These are phyloP conservation scores for Apomyelois bistriatella DNA, from an alignment of 2,888 invertebrate species.

Conservation along the genomic window DNA sequence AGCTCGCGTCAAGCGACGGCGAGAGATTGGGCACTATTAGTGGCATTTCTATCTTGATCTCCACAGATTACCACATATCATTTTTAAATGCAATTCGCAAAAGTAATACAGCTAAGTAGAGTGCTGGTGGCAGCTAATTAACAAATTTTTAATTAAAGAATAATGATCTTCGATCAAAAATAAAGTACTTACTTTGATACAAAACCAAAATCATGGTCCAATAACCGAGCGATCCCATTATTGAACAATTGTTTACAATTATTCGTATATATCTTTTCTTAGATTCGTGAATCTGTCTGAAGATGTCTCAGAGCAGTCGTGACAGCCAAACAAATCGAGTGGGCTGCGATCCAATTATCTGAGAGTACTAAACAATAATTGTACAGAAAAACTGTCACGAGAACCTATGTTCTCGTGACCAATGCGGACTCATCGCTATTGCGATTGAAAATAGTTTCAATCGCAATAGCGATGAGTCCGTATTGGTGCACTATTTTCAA, in stretches of 20 bases:
- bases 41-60: too few species aligned
- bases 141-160: not conserved
- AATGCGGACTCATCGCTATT: too few species aligned
- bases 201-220: slow-evolving; percentile 53
- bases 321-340: slow-evolving; percentile 49
- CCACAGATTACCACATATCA: too few species aligned
- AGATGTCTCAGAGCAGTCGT: slow-evolving; percentile 31
- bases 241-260: slow-evolving; percentile 24
- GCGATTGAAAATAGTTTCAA: too few species aligned
- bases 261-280: too few species aligned
- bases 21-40: too few species aligned
- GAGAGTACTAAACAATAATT: not conserved
- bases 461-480: too few species aligned
- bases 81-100: not conserved
- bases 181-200: slow-evolving; percentile 59
- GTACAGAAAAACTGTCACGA: not conserved
- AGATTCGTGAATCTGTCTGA: slow-evolving; percentile 23
- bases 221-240: slow-evolving; percentile 50
- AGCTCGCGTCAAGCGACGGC: too few species aligned
- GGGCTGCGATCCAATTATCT: slow-evolving; percentile 46
- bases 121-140: too few species aligned
- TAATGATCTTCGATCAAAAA: not conserved
- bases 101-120: too few species aligned
- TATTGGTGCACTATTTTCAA: too few species aligned
- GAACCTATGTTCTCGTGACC: too few species aligned